phyloP scores from a whole-genome alignment of 2,797 vertebrate species.

The Lateolabrax maculatus region DNA sequence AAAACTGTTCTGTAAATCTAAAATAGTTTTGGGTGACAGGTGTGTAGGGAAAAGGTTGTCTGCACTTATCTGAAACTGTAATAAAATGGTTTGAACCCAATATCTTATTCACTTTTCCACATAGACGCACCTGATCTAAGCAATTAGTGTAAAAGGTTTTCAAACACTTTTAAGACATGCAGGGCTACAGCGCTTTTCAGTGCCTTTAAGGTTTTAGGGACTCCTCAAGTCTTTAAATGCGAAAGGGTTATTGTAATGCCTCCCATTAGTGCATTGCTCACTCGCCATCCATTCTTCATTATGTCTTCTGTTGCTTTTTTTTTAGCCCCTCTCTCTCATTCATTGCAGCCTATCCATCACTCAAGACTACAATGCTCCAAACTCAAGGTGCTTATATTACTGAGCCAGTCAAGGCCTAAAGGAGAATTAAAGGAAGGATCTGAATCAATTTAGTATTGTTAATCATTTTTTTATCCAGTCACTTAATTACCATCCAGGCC shows the following conservation, averaged over 20 bases:
- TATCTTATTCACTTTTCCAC: background rate
- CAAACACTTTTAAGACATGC: background rate
- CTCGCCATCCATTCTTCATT: background rate
- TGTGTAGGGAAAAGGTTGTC: background rate
- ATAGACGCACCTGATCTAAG: too few species aligned
- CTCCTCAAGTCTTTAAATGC: background rate
- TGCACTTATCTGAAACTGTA: background rate
- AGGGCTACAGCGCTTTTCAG: background rate
- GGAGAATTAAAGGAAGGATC: constrained; percentile 10
- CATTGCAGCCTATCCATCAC: background rate
- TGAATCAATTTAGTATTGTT: constrained; percentile 27
- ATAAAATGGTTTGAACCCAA: background rate
- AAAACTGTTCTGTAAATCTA: background rate
- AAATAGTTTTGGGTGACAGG: background rate
- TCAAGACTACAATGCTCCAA: background rate
- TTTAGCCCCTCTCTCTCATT: background rate
- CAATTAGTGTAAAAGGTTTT: background rate
- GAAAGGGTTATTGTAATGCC: constrained; percentile 2
- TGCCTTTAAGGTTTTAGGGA: background rate
- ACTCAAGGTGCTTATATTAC: constrained; percentile 2
- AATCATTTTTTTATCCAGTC: constrained; percentile 29
- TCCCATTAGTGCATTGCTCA: constrained; percentile 7
- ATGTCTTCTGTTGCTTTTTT: constrained; percentile 8
- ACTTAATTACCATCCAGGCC: constrained; percentile 13
- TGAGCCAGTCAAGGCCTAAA: background rate